Evolutionary conservation across 2,888 invertebrate species (phyloP).

Genomic region (Polietes domitor): DNA sequence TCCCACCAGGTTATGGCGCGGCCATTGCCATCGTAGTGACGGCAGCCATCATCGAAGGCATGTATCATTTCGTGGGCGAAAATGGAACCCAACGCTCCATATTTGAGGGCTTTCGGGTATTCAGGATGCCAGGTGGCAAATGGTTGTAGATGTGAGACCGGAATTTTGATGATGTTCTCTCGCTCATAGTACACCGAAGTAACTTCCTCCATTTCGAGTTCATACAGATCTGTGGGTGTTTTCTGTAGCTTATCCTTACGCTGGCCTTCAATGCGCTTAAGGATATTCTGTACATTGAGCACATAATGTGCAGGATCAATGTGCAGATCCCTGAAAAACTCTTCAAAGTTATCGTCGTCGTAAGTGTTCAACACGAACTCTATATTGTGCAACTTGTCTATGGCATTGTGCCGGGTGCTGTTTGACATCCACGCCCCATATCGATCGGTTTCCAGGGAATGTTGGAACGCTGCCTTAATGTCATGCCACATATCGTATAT

Average conservation of each 20-base stretch:
- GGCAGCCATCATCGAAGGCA: slow-evolving; percentile 77
- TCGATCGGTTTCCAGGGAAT: slow-evolving; percentile 72
- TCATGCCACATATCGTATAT: slow-evolving; percentile 74
- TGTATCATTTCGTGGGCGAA: slow-evolving; percentile 78
- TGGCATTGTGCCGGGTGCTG: slow-evolving; percentile 72
- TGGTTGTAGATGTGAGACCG: slow-evolving; percentile 75
- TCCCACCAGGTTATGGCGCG: slow-evolving; percentile 76
- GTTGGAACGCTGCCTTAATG: slow-evolving; percentile 71
- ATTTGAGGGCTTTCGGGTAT: slow-evolving; percentile 76
- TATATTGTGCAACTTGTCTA: slow-evolving; percentile 74
- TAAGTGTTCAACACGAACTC: slow-evolving; percentile 74
- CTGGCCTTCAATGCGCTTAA: slow-evolving; percentile 56
- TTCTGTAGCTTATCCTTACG: slow-evolving; percentile 53
- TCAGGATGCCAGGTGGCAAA: slow-evolving; percentile 73
- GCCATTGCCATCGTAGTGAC: slow-evolving; percentile 73
- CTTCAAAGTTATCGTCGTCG: slow-evolving; percentile 72
- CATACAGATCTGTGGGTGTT: slow-evolving; percentile 60
- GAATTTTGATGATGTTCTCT: slow-evolving; percentile 75
- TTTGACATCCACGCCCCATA: slow-evolving; percentile 76
- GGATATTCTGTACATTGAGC: slow-evolving; percentile 72
- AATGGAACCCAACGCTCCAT: slow-evolving; percentile 74
- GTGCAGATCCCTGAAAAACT: slow-evolving; percentile 67
- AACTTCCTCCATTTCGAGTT: slow-evolving; percentile 64
- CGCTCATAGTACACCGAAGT: slow-evolving; percentile 73
- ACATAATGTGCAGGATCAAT: slow-evolving; percentile 72